Evolutionary conservation across 2,797 vertebrate species (phyloP).

Genomic region (Muscicapa comitata): DNA sequence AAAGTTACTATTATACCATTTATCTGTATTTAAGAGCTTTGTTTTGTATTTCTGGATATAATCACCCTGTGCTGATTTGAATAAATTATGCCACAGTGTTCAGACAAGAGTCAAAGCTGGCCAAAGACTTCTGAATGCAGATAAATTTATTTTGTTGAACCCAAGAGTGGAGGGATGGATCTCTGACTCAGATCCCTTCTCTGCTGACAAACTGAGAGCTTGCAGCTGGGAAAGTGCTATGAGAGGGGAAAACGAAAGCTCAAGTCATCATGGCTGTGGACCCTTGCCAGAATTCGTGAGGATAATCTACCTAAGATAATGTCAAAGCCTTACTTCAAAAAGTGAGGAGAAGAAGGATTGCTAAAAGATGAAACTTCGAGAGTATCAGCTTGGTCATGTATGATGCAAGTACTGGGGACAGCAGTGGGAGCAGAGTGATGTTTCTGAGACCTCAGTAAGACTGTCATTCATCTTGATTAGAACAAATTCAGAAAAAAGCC

Average conservation of each 20-base stretch:
- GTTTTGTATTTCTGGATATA: not conserved
- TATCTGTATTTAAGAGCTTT: not conserved
- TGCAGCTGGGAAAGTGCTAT: not conserved
- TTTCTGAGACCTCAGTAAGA: not conserved
- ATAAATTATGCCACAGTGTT: not conserved
- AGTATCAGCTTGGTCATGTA: not conserved
- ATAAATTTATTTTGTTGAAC: not conserved
- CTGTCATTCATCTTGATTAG: not conserved
- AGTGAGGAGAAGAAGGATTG: not conserved
- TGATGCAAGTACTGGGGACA: not conserved
- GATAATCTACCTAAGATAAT: not conserved
- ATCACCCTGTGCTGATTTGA: not conserved
- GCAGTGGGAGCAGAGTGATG: not conserved
- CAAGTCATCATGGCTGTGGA: not conserved
- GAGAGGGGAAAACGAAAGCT: not conserved
- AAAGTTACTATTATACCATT: not conserved
- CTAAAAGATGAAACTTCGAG: not conserved
- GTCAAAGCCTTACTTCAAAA: not conserved
- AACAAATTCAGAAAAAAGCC: constrained; percentile 15
- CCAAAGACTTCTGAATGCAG: not conserved
- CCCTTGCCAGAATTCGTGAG: not conserved
- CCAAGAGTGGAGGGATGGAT: not conserved
- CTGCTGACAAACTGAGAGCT: constrained; percentile 4
- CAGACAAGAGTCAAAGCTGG: not conserved
- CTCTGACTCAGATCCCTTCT: constrained; percentile 13